Base-by-base conservation (phyloP, 2,113 vertebrate genomes). In the Coryphaenoides rupestris region DNA sequence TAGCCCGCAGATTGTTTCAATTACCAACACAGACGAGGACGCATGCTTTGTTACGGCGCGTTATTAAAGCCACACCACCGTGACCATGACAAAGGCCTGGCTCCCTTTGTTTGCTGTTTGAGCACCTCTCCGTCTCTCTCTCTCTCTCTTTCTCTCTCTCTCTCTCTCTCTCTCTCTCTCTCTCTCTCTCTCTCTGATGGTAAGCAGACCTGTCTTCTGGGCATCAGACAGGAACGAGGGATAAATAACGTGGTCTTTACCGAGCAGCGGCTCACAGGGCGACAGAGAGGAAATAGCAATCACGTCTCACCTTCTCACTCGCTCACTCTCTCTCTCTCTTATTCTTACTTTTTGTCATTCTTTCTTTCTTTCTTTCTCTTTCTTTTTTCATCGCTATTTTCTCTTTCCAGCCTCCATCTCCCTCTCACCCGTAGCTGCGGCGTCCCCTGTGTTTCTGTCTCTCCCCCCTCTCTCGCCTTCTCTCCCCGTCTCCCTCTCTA, bases 191-290 rank as follows among this genome's bases (percentile, higher is more conserved):
- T 74, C 73, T 75, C 75, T 62, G 71, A 66, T 67, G 75, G 72
- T 64, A 75, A 78, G 57, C 62, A 62, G 60, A 73, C 55, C 71
- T 26, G 24, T 26, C 70, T 77, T 77, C 69, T 58, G 70, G 61
- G 76, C 73, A 74, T 45, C 77, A 75, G 79, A 80, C 81, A 69
- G 71, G 74, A 80, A 84, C 75, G 40, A 5, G 69, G 72, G 79
- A 84, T 80, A 80, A 78, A 86, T 84, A 79, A 84, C 80, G 75
- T 79, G 49, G 58, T 74, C 65, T 66, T 78, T 58, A 62, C 60
- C 60, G 65, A 62, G 66, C 19, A 73, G 72, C 72, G 70, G 64
- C 70, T 73, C 64, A 64, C 66, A 67, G 60, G 66, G 60, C 26
- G 50, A 24, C 6, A 12, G 63, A 67, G 67, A 49, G 79, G 69